Percentiles rank a stretch among this genome's conserved stretches.
Evolutionary conservation across 2,888 invertebrate genomes (phyloP).

Genomic region (Diplolepis rosae): DNA sequence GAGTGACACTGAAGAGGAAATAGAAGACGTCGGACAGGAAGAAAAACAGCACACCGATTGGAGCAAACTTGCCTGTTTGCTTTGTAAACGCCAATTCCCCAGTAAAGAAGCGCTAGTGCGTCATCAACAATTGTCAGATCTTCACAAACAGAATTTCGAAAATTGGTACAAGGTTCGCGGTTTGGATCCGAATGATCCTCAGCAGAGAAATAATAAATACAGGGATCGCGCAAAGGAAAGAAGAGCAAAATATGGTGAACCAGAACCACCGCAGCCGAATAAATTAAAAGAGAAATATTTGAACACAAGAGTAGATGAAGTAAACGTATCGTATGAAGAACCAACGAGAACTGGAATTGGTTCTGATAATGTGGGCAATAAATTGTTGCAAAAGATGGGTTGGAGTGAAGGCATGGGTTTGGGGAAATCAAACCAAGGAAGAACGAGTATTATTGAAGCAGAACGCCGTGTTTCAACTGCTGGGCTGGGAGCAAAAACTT

Average conservation of each 20-base stretch:
- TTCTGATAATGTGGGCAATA: slow-evolving; percentile 94
- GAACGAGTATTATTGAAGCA: slow-evolving; percentile 91
- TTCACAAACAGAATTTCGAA: slow-evolving; percentile 93
- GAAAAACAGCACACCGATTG: slow-evolving; percentile 82
- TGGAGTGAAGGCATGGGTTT: slow-evolving; percentile 98
- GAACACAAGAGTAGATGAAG: slow-evolving; percentile 76
- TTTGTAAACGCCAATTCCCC: slow-evolving; percentile 96
- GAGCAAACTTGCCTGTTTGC: slow-evolving; percentile 90
- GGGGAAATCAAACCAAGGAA: slow-evolving; percentile 93
- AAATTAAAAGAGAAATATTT: slow-evolving; percentile 84
- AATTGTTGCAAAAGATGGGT: slow-evolving; percentile 98
- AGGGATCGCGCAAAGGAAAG: slow-evolving; percentile 95
- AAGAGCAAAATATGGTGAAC: slow-evolving; percentile 93
- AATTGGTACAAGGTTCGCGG: slow-evolving; percentile 74
- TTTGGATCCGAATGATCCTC: slow-evolving; percentile 73
- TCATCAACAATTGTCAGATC: slow-evolving; percentile 93
- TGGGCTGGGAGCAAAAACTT: slow-evolving; percentile 89
- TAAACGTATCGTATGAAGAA: slow-evolving; percentile 72
- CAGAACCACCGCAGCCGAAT: slow-evolving; percentile 85
- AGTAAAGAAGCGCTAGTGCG: slow-evolving; percentile 90
- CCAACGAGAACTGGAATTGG: slow-evolving; percentile 83
- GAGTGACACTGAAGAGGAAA: slow-evolving; percentile 81
- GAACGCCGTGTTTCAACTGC: slow-evolving; percentile 81
- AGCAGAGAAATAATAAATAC: slow-evolving; percentile 77
- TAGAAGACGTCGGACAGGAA: slow-evolving; percentile 78